A percentile compares a stretch with the other conserved stretches of the same genome.
phyloP scores from a whole-genome alignment of 2,113 vertebrate species.

The Hippocampus zosterae region DNA sequence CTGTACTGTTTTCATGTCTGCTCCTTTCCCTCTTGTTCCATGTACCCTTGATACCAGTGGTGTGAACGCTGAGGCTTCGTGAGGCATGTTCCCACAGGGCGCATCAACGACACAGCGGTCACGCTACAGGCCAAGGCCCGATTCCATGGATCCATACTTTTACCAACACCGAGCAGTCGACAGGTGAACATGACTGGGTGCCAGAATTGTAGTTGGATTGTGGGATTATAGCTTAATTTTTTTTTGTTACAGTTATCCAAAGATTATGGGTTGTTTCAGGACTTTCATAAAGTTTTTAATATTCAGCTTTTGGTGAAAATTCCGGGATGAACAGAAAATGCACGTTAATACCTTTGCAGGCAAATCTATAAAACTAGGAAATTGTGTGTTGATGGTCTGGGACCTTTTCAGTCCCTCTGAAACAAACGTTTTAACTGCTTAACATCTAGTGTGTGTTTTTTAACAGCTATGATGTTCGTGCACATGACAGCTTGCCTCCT shows the following conservation, averaged over 20 bases:
- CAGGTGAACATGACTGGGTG: constrained; percentile 31
- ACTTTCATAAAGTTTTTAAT: background rate
- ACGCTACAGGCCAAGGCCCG: constrained; percentile 46
- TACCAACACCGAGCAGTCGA: constrained; percentile 29
- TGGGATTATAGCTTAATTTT: too few relatives aligned
- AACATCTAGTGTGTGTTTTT: constrained; percentile 1
- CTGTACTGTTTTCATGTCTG: background rate
- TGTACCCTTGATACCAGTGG: background rate
- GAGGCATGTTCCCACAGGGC: constrained; percentile 48
- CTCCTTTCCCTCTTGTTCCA: background rate
- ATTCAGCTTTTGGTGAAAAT: background rate
- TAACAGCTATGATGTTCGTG: constrained; percentile 34
- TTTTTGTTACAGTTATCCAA: background rate
- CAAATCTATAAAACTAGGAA: too few relatives aligned
- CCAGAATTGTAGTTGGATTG: background rate
- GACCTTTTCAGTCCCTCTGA: too few relatives aligned
- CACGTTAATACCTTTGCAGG: too few relatives aligned
- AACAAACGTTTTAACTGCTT: background rate
- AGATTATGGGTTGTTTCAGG: too few relatives aligned
- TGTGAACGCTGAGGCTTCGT: constrained; percentile 29
- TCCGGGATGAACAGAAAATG: too few relatives aligned
- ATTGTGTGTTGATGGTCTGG: too few relatives aligned
- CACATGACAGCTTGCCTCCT: constrained; percentile 25
- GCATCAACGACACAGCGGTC: constrained; percentile 1
- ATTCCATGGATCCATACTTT: constrained; percentile 17